Percentiles rank a stretch among this genome's conserved stretches.
Evolutionary conservation across 1,140 invertebrate genomes (phyloP).

Genomic region (Fopius arisanus): DNA sequence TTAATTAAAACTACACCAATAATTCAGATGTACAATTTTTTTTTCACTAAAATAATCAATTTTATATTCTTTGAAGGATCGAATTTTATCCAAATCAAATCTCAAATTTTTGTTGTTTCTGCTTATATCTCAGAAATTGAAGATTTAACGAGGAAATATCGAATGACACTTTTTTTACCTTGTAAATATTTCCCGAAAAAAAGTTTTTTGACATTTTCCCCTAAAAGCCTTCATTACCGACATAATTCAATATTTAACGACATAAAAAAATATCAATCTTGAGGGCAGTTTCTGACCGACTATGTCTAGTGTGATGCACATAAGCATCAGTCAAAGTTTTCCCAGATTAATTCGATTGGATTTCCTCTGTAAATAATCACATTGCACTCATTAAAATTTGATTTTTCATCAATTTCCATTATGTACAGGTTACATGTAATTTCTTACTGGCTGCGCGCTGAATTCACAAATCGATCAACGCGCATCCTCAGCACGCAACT

Average conservation of each 20-base stretch:
- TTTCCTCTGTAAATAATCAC: background rate
- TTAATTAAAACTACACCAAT: background rate
- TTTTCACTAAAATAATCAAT: background rate
- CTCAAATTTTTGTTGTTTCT: background rate
- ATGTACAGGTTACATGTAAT: background rate
- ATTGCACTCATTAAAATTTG: background rate
- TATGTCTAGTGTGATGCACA: background rate
- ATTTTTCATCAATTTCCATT: background rate
- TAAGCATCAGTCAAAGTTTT: background rate
- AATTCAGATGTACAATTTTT: background rate
- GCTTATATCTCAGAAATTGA: background rate
- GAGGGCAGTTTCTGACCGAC: background rate
- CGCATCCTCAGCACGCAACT: background rate
- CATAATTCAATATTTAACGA: background rate
- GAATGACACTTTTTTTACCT: background rate
- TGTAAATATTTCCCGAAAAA: background rate
- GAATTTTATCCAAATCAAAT: background rate
- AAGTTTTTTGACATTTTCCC: background rate
- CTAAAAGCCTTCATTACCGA: background rate
- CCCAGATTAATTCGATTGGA: background rate
- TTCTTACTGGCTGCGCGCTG: background rate
- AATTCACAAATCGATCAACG: too few species aligned
- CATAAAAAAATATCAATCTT: background rate
- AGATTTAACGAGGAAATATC: background rate
- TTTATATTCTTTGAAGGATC: background rate